phyloP scores from a whole-genome alignment of 2,888 invertebrate genomes.

The Gisinianus flammeolus region DNA sequence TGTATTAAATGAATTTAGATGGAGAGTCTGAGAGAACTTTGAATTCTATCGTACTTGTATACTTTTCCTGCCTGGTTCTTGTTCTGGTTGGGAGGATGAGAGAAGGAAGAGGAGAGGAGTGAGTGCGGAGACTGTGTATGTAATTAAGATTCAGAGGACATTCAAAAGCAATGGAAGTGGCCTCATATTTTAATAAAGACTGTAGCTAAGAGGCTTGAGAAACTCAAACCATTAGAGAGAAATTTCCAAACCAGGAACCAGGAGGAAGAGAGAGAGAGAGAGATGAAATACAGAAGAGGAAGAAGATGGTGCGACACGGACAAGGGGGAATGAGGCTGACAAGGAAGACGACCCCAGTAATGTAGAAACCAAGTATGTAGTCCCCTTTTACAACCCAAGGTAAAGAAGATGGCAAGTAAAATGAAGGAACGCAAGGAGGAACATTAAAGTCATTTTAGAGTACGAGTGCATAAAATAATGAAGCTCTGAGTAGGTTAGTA shows the following conservation, averaged over 20 bases:
- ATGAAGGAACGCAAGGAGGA: background rate
- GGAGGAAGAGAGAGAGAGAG: background rate
- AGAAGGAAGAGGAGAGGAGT: background rate
- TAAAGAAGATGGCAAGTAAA: background rate
- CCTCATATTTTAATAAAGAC: slow-evolving; percentile 1
- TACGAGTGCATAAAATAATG: background rate
- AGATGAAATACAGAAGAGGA: background rate
- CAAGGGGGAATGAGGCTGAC: background rate
- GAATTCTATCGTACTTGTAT: background rate
- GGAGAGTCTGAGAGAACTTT: background rate
- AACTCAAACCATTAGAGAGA: background rate
- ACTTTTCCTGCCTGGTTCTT: background rate
- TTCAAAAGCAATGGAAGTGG: background rate
- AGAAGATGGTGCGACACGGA: background rate
- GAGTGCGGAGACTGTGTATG: background rate
- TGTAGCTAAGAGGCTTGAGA: no score
- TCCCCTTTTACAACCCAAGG: no score
- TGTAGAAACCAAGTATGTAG: no score
- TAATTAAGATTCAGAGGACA: background rate
- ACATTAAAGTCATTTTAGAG: background rate
- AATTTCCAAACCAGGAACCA: background rate
- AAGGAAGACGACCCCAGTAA: background rate
- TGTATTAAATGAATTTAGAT: background rate
- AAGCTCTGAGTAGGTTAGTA: background rate
- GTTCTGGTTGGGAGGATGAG: background rate